Percentiles rank a stretch among this genome's conserved stretches.
Conservation (phyloP, 2,797 vertebrate species). For the Spondyliosoma cantharus region DNA sequence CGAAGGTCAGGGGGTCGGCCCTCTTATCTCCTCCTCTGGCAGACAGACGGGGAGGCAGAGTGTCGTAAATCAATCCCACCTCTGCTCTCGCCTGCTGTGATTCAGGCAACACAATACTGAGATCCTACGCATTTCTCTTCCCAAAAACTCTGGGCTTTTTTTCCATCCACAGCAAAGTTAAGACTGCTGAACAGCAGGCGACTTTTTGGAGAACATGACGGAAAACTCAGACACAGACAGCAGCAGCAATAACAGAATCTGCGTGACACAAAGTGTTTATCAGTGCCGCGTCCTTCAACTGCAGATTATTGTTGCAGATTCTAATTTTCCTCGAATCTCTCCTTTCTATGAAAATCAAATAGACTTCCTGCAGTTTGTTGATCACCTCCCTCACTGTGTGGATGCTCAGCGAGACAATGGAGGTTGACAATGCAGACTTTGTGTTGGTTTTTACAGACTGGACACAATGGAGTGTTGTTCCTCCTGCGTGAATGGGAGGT, state of each 20-base stretch:
- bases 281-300: neutral
- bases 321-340: neutral
- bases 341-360: neutral
- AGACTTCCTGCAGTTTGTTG: constrained; percentile 12
- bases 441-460: constrained; percentile 18
- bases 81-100: constrained; percentile 22
- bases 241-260: neutral
- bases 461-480: constrained; percentile 48
- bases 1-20: constrained; percentile 14
- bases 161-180: neutral
- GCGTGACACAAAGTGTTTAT: neutral
- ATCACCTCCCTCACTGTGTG: neutral
- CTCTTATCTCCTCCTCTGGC: constrained; percentile 51
- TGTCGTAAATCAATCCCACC: constrained; percentile 47
- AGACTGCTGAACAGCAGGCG: neutral
- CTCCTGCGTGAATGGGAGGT: constrained; percentile 30
- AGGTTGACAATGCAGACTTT: constrained; percentile 18
- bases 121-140: neutral
- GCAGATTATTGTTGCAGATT: neutral
- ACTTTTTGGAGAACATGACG: neutral
- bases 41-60: constrained; percentile 1
- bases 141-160: neutral
- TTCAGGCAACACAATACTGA: constrained; percentile 5
- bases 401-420: constrained; percentile 12
- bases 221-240: no score